Evolutionary conservation across 2,113 vertebrate genomes (phyloP).

Genomic region (Rhabdornis inornatus): DNA sequence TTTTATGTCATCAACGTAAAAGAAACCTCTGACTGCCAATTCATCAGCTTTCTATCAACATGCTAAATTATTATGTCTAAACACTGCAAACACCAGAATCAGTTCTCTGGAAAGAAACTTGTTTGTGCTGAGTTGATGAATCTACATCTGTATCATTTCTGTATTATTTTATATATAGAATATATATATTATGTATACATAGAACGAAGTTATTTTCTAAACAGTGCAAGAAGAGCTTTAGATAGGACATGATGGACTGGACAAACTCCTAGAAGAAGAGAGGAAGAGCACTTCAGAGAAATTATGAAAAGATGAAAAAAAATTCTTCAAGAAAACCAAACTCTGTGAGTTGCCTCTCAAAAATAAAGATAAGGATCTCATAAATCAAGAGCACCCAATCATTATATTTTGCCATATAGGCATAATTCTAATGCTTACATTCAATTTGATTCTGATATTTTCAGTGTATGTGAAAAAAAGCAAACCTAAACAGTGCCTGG

Average conservation of each 20-base stretch:
- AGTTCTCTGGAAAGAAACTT: neutral
- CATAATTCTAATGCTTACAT: neutral
- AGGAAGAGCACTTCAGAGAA: constrained; percentile 1
- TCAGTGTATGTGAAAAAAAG: neutral
- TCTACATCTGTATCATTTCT: neutral
- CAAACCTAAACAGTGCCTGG: neutral
- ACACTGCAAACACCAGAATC: neutral
- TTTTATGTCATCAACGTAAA: neutral
- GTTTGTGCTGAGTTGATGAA: neutral
- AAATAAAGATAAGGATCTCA: neutral
- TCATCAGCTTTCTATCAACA: neutral
- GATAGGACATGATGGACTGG: neutral
- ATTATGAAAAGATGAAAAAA: constrained; percentile 41
- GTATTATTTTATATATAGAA: neutral
- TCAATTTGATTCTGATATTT: neutral
- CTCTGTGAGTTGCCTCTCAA: constrained; percentile 7
- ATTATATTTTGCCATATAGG: neutral
- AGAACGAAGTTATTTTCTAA: neutral
- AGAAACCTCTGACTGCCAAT: neutral
- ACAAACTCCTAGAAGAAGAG: neutral
- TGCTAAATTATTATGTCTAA: neutral
- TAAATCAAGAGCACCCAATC: neutral
- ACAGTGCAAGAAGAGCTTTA: constrained; percentile 39
- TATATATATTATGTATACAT: too few species aligned
- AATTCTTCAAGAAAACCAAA: constrained; percentile 45